Base-by-base conservation (phyloP, 1,140 invertebrate species). In the Philaenus spumarius region DNA sequence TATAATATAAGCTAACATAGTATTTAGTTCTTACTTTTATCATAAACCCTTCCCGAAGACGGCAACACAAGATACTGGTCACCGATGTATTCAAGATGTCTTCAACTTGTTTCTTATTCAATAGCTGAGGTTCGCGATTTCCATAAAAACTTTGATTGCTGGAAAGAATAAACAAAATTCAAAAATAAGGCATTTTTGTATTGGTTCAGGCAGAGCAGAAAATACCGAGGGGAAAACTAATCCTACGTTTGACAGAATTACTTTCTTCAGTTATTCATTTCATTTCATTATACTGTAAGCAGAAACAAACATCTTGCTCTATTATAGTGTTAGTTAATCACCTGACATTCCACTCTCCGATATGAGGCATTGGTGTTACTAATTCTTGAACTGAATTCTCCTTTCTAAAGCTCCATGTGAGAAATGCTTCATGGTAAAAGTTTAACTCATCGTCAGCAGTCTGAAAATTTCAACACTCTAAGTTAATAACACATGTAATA, bases 21-120 rank as follows among this genome's bases (percentile, higher is more conserved):
- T n/a, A n/a, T n/a, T n/a, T n/a, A n/a, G n/a, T n/a, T 68, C 80
- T 69, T 72, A 82, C 78, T 77, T 86, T 79, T 69, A 92, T 74
- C 68, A 80, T 81, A 70, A 88, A 93, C 35, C 90, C 90, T 74
- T 93, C 90, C 26, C 88, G 73, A 22, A 93, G 72, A 37, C 90
- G 72, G 67, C 87, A 85, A 30, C 86, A 87, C 34, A 93, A 69
- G 45, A 93, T 74, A 69, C 82, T 83, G 50, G 80, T 76, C 26
- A 90, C 73, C 19, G 81, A 79, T 37, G 82, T 82, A 62, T 76
- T 79, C 22, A 87, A 75, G 66, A 79, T 80, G 47, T 79, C 78
- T 64, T 87, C 83, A 37, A 78, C 75, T 65, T 87, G 85, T 64
- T 80, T 84, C 67, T 86, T 88, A 39, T 78, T 73, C 24, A 86